phyloP scores from a whole-genome alignment of 2,797 vertebrate species.

The Mionectes olivaceus region DNA sequence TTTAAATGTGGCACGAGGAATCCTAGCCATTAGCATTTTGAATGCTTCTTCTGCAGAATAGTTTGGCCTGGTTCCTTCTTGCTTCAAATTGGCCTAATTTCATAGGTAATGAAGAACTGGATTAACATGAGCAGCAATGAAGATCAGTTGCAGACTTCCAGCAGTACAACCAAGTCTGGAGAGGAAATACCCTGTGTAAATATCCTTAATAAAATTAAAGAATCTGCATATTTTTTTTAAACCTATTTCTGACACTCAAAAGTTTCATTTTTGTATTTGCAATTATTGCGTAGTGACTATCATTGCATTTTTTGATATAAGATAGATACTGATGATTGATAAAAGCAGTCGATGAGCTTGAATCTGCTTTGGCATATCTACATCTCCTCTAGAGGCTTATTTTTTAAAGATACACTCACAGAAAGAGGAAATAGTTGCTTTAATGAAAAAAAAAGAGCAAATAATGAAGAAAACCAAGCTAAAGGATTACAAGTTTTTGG shows the following conservation, averaged over 20 bases:
- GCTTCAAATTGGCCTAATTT: background rate
- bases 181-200: background rate
- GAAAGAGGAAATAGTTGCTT: background rate
- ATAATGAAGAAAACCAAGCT: background rate
- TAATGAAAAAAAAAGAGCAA: background rate
- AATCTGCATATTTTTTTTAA: background rate
- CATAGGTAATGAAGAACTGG: background rate
- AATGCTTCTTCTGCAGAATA: background rate
- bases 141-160: background rate
- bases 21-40: background rate
- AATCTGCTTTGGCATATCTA: background rate
- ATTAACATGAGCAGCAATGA: background rate
- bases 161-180: background rate
- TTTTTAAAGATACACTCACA: background rate
- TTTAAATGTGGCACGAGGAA: background rate
- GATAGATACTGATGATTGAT: background rate
- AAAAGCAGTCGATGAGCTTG: background rate
- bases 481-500: background rate
- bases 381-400: background rate
- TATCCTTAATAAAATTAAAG: background rate
- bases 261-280: background rate
- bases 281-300: background rate
- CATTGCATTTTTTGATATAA: background rate
- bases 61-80: background rate
- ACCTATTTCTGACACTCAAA: background rate